Conservation (phyloP, 2,888 invertebrate genomes). For the Drosophila rubida region DNA sequence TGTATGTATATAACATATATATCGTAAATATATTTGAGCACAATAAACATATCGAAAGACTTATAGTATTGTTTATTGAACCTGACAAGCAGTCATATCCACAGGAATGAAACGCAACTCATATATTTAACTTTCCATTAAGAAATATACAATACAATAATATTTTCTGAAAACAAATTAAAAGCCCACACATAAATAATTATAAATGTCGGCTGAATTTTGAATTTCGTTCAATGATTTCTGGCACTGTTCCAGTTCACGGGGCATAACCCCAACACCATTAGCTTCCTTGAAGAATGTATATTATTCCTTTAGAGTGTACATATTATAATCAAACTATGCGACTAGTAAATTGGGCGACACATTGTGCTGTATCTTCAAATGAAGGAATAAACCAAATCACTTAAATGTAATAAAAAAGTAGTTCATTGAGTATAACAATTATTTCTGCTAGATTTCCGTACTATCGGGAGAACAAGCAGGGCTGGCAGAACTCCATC, state of each 20-base stretch:
- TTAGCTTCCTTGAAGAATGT: neutral
- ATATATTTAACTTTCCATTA: constrained; percentile 48
- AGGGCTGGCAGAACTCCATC: constrained; percentile 93
- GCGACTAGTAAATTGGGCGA: no score
- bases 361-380: no score
- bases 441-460: constrained; percentile 87
- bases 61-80: constrained; percentile 15
- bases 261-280: constrained; percentile 27
- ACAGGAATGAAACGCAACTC: constrained; percentile 12
- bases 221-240: constrained; percentile 20
- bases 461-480: constrained; percentile 93
- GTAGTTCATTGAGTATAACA: neutral
- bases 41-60: neutral
- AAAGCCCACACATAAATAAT: constrained; percentile 29
- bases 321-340: no score
- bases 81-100: constrained; percentile 16
- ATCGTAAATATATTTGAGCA: neutral
- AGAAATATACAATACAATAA: constrained; percentile 24
- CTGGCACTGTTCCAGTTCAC: constrained; percentile 47
- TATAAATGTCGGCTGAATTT: constrained; percentile 31
- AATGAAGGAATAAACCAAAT: no score
- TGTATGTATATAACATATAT: neutral
- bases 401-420: no score
- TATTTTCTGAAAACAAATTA: constrained; percentile 40
- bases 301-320: neutral